Base-by-base conservation (phyloP, 2,888 invertebrate species). In the Salpingus planirostris region DNA sequence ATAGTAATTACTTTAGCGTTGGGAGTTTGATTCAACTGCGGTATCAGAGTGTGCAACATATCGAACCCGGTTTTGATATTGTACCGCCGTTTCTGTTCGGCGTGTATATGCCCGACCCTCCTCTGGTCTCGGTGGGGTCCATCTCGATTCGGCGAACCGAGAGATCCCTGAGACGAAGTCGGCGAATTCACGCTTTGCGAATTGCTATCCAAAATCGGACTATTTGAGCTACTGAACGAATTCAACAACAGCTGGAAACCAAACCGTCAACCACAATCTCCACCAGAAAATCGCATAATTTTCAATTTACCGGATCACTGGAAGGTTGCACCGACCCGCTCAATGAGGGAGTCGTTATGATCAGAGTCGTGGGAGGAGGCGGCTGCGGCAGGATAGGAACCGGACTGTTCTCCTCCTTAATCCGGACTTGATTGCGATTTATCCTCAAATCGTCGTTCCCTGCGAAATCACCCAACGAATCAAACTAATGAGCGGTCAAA, bases 1-100 rank as follows among this genome's bases (percentile, higher is more conserved):
- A n/a, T n/a, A n/a, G n/a, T n/a, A n/a, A n/a, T n/a, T n/a, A 84
- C 82, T 74, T 93, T 93, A 3, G 88, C 80, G 60, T 84, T 87
- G 12, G 92, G 87, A 67, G 88, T 93, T 55, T 85, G 81, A 63
- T 80, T 84, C 35, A 95, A 72, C 47, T 91, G 86, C 13, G 96
- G 95, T 57, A 96, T 91, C 37, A 96, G 74, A 39, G 84, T 80
- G 63, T 93, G 90, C 43, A 96, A 73, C 65, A 85, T 84, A 65
- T 96, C 95, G 65, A 96, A 96, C 21, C 95, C 95, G 62, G 87
- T 89, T 66, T 95, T 95, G 54, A 96, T 93, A 63, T 93, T 95
- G 62, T 87, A 92, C 31, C 95, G 74, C 18, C 96, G 74, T 64
- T 95, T 96, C 67, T 95, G 93, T 59, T 96, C 96, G 1, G 96